phyloP scores from a whole-genome alignment of 2,797 vertebrate species.

The Ambastaia sidthimunki region DNA sequence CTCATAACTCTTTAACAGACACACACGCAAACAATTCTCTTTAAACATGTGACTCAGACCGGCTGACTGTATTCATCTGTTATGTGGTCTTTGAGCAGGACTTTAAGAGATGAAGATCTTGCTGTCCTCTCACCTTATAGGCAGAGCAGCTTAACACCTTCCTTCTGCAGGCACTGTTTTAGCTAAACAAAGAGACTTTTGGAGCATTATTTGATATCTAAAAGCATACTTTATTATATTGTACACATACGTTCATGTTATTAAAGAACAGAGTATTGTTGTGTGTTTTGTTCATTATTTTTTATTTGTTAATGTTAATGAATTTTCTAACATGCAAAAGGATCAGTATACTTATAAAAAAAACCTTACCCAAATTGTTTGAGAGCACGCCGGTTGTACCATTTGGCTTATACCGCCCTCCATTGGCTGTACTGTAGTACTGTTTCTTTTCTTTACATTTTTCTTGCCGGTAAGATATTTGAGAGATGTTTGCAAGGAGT shows the following conservation, averaged over 20 bases:
- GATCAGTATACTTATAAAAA: neutral
- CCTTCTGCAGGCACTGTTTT: neutral
- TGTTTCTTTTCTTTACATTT: neutral
- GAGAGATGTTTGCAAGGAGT: too few species aligned
- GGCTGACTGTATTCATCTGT: neutral
- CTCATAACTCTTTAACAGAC: neutral
- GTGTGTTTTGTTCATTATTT: neutral
- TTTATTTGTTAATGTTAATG: neutral
- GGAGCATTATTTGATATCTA: neutral
- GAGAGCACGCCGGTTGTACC: neutral
- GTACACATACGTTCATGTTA: neutral
- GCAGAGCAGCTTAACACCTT: neutral
- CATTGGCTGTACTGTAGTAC: neutral
- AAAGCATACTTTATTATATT: neutral
- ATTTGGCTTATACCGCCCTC: conserved; percentile 17
- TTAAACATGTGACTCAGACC: conserved; percentile 13
- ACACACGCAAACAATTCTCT: neutral
- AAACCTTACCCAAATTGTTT: neutral
- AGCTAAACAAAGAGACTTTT: neutral
- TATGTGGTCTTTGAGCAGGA: neutral
- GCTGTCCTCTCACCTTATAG: neutral
- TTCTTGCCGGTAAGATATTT: too few species aligned
- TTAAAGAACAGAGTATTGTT: neutral
- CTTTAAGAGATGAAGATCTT: neutral
- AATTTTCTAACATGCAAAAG: neutral